These are phyloP conservation scores for Nematolebias whitei DNA, from an alignment of 2,113 vertebrate genomes.

Conservation along the genomic window DNA sequence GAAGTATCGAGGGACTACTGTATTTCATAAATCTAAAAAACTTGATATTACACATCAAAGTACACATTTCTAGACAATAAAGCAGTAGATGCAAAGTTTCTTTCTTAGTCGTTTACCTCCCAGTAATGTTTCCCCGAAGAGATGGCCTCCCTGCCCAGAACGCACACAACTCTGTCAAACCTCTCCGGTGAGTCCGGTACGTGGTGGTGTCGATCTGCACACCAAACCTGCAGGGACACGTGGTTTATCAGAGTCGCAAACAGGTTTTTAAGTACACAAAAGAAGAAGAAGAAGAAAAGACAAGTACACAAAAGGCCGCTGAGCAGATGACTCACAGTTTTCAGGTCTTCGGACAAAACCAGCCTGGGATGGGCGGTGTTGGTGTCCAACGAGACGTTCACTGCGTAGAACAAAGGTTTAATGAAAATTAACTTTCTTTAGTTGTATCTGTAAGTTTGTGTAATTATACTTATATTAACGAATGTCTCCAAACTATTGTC, in stretches of 20 bases:
- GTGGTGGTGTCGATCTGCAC: constrained; percentile 53
- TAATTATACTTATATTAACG: neutral
- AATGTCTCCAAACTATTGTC: too few relatives aligned
- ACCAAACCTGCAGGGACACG: constrained; percentile 58
- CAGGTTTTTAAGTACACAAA: neutral
- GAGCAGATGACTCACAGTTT: constrained; percentile 60
- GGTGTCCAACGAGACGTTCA: constrained; percentile 71
- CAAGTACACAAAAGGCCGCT: neutral
- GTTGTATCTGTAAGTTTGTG: neutral
- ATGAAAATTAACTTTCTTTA: neutral
- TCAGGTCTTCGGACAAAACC: constrained; percentile 74
- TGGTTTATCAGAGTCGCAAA: neutral
- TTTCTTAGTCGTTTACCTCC: constrained; percentile 61
- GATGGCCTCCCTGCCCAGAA: constrained; percentile 73
- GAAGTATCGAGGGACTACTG: too few relatives aligned
- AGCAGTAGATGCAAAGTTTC: too few relatives aligned
- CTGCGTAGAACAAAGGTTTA: constrained; percentile 36
- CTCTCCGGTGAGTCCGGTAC: constrained; percentile 63
- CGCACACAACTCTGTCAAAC: constrained; percentile 75
- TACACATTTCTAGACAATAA: too few relatives aligned
- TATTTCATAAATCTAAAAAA: too few relatives aligned
- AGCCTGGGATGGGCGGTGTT: constrained; percentile 75
- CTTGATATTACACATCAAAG: too few relatives aligned
- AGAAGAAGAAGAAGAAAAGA: too few relatives aligned
- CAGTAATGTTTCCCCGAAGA: constrained; percentile 76